A percentile compares a stretch with the other conserved stretches of the same genome.
These are phyloP conservation scores for Helogale parvula DNA, from an alignment of 2,113 vertebrate genomes.

Conservation along the genomic window DNA sequence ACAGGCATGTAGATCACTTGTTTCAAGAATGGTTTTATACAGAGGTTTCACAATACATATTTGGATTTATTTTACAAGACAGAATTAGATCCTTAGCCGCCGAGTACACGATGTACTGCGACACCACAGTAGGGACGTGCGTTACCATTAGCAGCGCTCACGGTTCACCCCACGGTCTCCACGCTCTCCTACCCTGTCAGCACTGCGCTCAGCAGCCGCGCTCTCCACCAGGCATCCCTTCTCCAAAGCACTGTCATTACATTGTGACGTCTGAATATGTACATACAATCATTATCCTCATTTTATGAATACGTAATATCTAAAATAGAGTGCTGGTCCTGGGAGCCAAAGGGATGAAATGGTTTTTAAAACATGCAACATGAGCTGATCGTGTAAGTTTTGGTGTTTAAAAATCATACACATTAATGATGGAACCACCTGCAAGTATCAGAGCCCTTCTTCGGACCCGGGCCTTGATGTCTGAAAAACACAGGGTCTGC, in stretches of 20 bases:
- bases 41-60: slow-evolving; percentile 63
- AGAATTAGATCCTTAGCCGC: slow-evolving; percentile 59
- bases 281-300: slow-evolving; percentile 49
- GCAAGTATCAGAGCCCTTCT: neutral
- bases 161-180: neutral
- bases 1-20: slow-evolving; percentile 37
- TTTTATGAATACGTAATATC: neutral
- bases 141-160: slow-evolving; percentile 44
- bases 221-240: neutral
- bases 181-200: neutral
- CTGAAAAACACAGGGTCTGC: neutral
- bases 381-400: slow-evolving; percentile 57
- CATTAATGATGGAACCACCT: slow-evolving; percentile 16
- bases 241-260: neutral
- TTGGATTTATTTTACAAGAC: slow-evolving; percentile 35
- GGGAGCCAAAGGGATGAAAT: slow-evolving; percentile 42
- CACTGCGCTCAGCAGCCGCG: slow-evolving; percentile 43
- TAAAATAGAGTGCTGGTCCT: slow-evolving; percentile 53
- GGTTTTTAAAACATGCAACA: slow-evolving; percentile 49
- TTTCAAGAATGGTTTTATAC: slow-evolving; percentile 69
- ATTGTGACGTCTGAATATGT: slow-evolving; percentile 46
- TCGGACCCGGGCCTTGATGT: neutral
- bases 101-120: slow-evolving; percentile 8
- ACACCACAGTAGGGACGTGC: neutral
- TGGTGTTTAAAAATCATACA: slow-evolving; percentile 61